These are phyloP conservation scores for Deroplatys truncata DNA, from an alignment of 2,888 invertebrate genomes.

Conservation along the genomic window DNA sequence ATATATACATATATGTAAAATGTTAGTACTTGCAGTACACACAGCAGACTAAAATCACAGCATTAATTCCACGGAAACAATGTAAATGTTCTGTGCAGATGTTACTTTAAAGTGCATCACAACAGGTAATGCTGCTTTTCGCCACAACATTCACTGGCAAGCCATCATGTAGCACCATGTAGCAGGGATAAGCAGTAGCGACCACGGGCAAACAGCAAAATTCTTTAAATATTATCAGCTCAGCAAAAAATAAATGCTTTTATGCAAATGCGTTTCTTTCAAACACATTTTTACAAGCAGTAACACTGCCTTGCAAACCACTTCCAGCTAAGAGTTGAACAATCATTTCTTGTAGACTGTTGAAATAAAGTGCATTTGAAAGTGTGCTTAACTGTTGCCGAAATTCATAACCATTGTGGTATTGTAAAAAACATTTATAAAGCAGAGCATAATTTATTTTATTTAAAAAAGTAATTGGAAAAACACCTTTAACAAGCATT, in stretches of 20 bases:
- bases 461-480: not conserved
- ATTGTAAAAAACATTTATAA: not conserved
- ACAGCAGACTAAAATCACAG: not conserved
- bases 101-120: not conserved
- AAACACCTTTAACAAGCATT: not conserved
- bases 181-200: slow-evolving; percentile 32
- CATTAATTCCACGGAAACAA: not conserved
- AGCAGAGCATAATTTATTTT: not conserved
- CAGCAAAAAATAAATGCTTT: not conserved
- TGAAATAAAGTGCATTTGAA: not conserved
- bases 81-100: not conserved
- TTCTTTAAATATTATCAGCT: not conserved
- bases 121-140: not conserved
- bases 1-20: not conserved
- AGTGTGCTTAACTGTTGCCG: not conserved
- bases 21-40: not conserved
- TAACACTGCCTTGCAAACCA: not conserved
- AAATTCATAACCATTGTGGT: not conserved
- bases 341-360: not conserved
- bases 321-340: not conserved
- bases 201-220: slow-evolving; percentile 33
- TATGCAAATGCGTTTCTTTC: not conserved
- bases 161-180: slow-evolving; percentile 7
- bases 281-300: not conserved
- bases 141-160: not conserved